These are phyloP conservation scores for Lates calcarifer DNA, from an alignment of 2,113 vertebrate genomes.

Conservation along the genomic window DNA sequence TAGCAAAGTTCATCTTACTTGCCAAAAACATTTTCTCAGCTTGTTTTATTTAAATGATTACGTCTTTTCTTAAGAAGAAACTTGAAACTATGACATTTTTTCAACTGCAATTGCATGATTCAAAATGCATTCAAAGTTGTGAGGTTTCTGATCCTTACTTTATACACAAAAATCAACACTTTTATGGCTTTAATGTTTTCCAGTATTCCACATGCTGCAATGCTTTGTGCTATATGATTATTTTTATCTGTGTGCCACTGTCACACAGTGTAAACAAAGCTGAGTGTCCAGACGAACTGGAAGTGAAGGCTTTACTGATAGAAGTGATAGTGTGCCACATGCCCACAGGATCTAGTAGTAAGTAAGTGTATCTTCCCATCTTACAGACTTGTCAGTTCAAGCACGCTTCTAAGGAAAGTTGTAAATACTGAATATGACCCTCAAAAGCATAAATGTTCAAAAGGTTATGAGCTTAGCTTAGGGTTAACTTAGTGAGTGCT, in stretches of 20 bases:
- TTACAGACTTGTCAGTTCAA: neutral
- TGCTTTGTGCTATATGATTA: neutral
- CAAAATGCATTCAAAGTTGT: neutral
- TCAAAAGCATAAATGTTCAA: neutral
- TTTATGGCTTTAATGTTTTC: neutral
- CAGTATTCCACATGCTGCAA: neutral
- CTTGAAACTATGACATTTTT: no score
- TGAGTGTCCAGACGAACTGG: neutral
- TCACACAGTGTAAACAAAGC: neutral
- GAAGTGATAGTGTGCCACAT: no score
- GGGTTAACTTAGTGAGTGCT: neutral
- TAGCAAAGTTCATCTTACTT: neutral
- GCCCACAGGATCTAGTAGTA: no score
- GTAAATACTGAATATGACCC: neutral
- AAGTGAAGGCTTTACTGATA: no score
- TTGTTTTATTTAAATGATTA: neutral
- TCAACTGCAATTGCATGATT: no score
- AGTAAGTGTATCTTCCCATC: no score
- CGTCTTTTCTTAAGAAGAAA: no score
- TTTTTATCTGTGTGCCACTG: neutral
- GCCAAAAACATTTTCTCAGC: neutral
- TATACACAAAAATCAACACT: neutral
- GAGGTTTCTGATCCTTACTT: neutral
- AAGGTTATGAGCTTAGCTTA: conserved; percentile 5
- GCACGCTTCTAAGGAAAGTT: neutral